Evolutionary conservation across 2,113 vertebrate species (phyloP).

Genomic region (Hiodon alosoides): DNA sequence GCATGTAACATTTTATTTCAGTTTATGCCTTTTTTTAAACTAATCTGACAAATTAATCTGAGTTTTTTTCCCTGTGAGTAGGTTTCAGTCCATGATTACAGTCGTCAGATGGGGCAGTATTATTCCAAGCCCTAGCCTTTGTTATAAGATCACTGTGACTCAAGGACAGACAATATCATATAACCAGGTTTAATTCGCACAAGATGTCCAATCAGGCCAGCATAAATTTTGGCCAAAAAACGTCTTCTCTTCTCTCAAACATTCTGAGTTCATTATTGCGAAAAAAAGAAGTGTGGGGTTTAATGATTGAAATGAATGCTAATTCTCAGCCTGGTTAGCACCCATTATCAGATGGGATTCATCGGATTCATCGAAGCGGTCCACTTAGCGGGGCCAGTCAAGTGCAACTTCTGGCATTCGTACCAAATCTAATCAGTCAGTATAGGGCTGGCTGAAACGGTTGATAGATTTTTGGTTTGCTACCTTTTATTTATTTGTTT

Average conservation of each 20-base stretch:
- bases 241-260: background rate
- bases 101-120: background rate
- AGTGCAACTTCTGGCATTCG: slow-evolving; percentile 31
- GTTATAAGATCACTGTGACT: slow-evolving; percentile 52
- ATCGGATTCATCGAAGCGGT: slow-evolving; percentile 23
- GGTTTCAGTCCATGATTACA: slow-evolving; percentile 37
- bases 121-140: slow-evolving; percentile 44
- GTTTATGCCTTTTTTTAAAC: background rate
- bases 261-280: slow-evolving; percentile 14
- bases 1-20: slow-evolving; percentile 11
- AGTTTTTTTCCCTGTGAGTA: slow-evolving; percentile 24
- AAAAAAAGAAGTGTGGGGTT: slow-evolving; percentile 14
- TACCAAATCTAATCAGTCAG: slow-evolving; percentile 26
- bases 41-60: background rate
- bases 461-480: background rate
- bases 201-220: slow-evolving; percentile 57
- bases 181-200: slow-evolving; percentile 57
- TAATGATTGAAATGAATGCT: slow-evolving; percentile 35
- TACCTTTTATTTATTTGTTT: background rate
- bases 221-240: no score
- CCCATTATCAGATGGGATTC: slow-evolving; percentile 33
- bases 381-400: slow-evolving; percentile 31
- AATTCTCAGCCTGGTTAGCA: slow-evolving; percentile 37
- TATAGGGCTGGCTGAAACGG: slow-evolving; percentile 26
- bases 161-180: slow-evolving; percentile 57